Base-by-base conservation (phyloP, 2,113 vertebrate genomes). In the Nicator chloris region DNA sequence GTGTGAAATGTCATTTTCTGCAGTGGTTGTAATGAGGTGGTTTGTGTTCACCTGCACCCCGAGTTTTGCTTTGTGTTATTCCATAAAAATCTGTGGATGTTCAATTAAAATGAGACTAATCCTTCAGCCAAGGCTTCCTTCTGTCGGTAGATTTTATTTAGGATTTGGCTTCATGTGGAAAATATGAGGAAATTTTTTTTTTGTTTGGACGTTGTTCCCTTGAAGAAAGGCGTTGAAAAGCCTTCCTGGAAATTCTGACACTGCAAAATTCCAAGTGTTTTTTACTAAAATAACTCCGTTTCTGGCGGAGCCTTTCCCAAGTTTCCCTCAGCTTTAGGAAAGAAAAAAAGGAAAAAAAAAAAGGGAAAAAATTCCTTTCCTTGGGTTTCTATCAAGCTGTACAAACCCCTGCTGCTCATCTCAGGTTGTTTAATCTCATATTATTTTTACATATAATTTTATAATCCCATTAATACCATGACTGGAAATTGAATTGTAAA, bases 51-150 rank as follows among this genome's bases (percentile, higher is more conserved):
- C 81, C 61, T 69, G 92, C 96, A 88, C 18, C 56, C 53, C 4
- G 82, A 47, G 83, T 88, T 92, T 91, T 81, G 90, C 92, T 96
- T 94, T 94, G 91, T 96, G 75, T 87, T 65, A 75, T 82, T 87
- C 93, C 87, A 89, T 93, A 6, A 68, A 92, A 92, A 86, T 76
- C 90, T 81, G 92, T 97, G 96, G 88, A 89, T 94, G 92, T 95
- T 92, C 90, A 10, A 97, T 97, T 96, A 97, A 97, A 97, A 96
- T 18, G 68, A 94, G 61, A 91, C 75, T 73, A 72, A 95, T 88
- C 85, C 94, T 92, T 69, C 65, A 64, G 83, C 37, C 69, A 37
- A 86, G 4, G 59, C 70, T 17, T 56, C 42, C 49, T 87, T 64
- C 72, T 86, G 26, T 88, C 7, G 0, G 7, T 5, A 27, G 31